Base-by-base conservation (phyloP, 2,888 invertebrate genomes). In the Clostera curtula region DNA sequence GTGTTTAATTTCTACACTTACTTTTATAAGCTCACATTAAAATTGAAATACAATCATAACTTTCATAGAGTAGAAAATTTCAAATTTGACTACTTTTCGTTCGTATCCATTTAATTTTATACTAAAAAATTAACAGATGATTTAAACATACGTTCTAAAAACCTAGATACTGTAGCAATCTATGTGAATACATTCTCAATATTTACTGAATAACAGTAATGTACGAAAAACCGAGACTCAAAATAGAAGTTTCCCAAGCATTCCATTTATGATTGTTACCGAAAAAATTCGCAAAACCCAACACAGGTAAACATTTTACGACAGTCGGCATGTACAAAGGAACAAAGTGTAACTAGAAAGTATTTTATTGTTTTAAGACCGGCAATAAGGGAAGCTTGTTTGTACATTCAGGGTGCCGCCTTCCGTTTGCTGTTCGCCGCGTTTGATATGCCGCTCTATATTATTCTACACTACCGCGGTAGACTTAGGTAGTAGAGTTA, bases 351-450 rank as follows among this genome's bases (percentile, higher is more conserved):
- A 48, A 53, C 52, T 54, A 62, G 62, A 68, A 64, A 66, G 53
- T 49, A 46, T 43, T 67, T 64, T 71, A 74, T 74, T 76, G 68
- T 75, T 75, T 75, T 76, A 77, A 38, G 18, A 37, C 51, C 51
- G n/a, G 48, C 48, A 56, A 66, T 67, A 71, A 69, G 72, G 43
- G 20, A 57, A 52, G 43, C 43, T 36, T 63, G 52, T 63, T 67
- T 69, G 52, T 60, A 48, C 53, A 63, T 60, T 56, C 56, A 67
- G 65, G 51, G 42, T 54, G 61, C 68, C 66, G 64, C 58, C 67
- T 66, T 49, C 57, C 58, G 63, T 65, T 51, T 37, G 30, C 28
- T 45, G 42, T 50, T n/a, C 40, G 33, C 24, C 44, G 12, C 22
- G 12, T 22, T 44, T 42, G 43, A 44, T 31, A 35, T 32, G 44